phyloP scores from a whole-genome alignment of 2,113 vertebrate genomes.

The Ceyx cyanopectus region DNA sequence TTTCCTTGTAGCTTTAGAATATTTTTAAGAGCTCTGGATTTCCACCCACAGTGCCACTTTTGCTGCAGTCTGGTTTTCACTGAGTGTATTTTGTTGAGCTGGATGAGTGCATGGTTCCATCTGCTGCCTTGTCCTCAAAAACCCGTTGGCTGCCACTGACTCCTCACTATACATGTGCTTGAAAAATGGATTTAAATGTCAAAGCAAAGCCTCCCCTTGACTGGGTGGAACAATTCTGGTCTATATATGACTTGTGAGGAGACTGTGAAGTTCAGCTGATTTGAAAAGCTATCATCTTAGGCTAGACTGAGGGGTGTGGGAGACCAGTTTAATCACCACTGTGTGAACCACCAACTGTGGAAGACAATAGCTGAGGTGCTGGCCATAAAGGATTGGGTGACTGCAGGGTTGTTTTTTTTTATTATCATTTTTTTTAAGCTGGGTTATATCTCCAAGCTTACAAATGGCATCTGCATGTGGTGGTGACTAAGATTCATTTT shows the following conservation, averaged over 20 bases:
- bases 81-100: neutral
- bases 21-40: constrained; percentile 18
- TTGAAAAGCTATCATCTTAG: too few species aligned
- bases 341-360: neutral
- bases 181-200: neutral
- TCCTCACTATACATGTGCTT: neutral
- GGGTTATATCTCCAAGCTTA: neutral
- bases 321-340: neutral
- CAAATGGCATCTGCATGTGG: neutral
- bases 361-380: neutral
- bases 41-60: constrained; percentile 13
- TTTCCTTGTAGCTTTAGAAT: neutral
- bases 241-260: neutral
- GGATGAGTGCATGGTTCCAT: constrained; percentile 5
- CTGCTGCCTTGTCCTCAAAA: constrained; percentile 28
- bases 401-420: neutral
- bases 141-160: neutral
- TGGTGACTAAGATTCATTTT: neutral
- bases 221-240: neutral
- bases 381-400: neutral
- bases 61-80: constrained; percentile 10
- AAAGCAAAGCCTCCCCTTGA: neutral
- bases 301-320: neutral
- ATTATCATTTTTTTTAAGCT: neutral
- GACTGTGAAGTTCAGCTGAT: neutral